Percentiles rank a stretch among this genome's conserved stretches.
These are phyloP conservation scores for Lota lota DNA, from an alignment of 2,113 vertebrate species.

Conservation along the genomic window DNA sequence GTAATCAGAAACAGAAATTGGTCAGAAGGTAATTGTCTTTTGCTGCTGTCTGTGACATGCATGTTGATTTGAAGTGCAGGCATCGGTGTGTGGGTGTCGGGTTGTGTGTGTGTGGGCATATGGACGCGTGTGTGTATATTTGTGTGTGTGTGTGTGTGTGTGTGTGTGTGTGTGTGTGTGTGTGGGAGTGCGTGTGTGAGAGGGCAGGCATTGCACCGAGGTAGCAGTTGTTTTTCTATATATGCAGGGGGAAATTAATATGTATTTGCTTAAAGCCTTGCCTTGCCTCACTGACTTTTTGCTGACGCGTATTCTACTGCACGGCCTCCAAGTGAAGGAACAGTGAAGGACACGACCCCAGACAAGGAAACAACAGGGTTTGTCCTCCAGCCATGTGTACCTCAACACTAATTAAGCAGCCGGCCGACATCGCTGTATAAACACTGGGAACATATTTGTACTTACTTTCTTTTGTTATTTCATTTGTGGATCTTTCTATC, in stretches of 20 bases:
- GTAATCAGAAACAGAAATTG: too few species aligned
- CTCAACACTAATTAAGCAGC: neutral
- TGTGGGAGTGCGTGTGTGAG: constrained; percentile 18
- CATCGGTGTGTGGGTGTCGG: neutral
- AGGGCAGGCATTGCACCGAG: constrained; percentile 12
- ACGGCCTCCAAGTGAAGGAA: constrained; percentile 57
- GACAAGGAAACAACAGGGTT: constrained; percentile 33
- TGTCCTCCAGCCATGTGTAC: constrained; percentile 46
- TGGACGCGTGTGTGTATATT: constrained; percentile 13
- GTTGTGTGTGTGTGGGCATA: neutral
- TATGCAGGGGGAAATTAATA: constrained; percentile 53
- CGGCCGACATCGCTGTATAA: too few species aligned
- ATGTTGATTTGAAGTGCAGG: too few species aligned
- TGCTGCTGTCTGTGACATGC: too few species aligned
- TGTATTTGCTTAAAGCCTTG: constrained; percentile 59
- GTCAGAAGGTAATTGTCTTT: too few species aligned
- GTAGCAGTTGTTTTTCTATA: constrained; percentile 39
- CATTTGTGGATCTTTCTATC: too few species aligned
- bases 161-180: constrained; percentile 6
- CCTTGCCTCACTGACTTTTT: constrained; percentile 51
- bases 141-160: constrained; percentile 1
- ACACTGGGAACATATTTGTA: too few species aligned
- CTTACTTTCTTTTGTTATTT: too few species aligned
- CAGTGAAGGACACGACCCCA: constrained; percentile 58
- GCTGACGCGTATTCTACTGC: constrained; percentile 50